Base-by-base conservation (phyloP, 2,797 vertebrate species). In the Phataginus tetradactyla region DNA sequence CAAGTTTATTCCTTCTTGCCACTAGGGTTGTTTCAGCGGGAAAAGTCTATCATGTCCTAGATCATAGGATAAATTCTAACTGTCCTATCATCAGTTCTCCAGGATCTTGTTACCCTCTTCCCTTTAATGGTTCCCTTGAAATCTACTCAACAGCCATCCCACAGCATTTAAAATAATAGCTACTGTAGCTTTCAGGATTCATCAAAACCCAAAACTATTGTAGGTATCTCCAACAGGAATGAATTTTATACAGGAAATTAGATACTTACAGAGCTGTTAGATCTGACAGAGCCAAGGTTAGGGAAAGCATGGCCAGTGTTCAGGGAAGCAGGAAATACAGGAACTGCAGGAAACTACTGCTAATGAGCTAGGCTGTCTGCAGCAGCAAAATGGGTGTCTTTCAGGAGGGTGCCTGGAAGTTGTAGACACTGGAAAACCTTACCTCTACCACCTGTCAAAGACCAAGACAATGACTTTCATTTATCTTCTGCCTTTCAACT, bases 161-260 rank as follows among this genome's bases (percentile, higher is more conserved):
- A 66, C 25, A 66, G 5, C n/a, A 51, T 64, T 93, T 49, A 32
- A 79, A 94, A 81, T 59, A 80, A 86, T 18, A 57, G 13, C 34
- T 59, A 39, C 7, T 14, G 13, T 21, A 93, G 39, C 21, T 27
- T 61, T 49, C 18, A 77, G 63, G 53, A 72, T 71, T 77, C 59
- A 49, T 49, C 7, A 72, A 45, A 86, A 42, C 34, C 7, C 72
- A 75, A 97, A 94, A 49, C 14, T 37, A 51, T 21, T 61, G 39
- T 53, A 90, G 45, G 17, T 18, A 23, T 80, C 37, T 69, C 57
- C 75, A 93, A 88, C 7, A 79, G 72, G 66, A 96, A 83, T 63
- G n/a, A 68, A 86, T 94, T 86, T 87, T 63, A 78, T 57, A 78
- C 11, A 78, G 89, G 75, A 90, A 92, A 79, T 71, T 57, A 79